Percentiles rank a stretch among this genome's conserved stretches.
phyloP scores from a whole-genome alignment of 1,140 invertebrate genomes.

The Lasioglossum albipes region DNA sequence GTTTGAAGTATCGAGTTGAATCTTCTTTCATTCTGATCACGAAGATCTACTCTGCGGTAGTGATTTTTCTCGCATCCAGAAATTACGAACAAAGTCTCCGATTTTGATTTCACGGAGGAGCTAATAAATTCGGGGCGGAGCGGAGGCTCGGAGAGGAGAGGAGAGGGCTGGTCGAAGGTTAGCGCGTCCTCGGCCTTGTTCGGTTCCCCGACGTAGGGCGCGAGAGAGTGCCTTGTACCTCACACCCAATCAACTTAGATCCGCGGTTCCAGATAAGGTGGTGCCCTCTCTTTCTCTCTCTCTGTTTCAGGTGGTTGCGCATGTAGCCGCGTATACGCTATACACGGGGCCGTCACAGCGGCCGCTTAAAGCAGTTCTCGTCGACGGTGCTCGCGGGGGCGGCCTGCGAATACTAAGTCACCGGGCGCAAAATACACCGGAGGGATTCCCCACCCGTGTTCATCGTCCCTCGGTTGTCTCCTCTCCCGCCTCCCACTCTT shows the following conservation, averaged over 20 bases:
- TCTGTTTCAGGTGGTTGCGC: background rate
- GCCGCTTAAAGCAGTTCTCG: conserved; percentile 19
- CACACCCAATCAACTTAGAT: conserved; percentile 79
- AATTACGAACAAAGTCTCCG: background rate
- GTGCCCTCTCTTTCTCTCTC: conserved; percentile 17
- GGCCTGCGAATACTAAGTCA: conserved; percentile 70
- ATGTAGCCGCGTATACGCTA: background rate
- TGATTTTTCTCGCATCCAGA: background rate
- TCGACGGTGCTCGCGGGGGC: conserved; percentile 62
- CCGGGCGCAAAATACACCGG: conserved; percentile 64
- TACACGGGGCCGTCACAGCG: conserved; percentile 17
- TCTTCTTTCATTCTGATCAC: too few relatives aligned
- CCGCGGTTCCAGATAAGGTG: conserved; percentile 74
- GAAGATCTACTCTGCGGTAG: too few relatives aligned
- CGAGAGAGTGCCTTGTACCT: conserved; percentile 77
- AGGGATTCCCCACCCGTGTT: conserved; percentile 50
- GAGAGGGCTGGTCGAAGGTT: conserved; percentile 59
- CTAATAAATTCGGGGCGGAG: conserved; percentile 38
- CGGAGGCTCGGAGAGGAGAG: background rate
- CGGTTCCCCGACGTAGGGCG: conserved; percentile 64
- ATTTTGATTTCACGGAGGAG: too few relatives aligned
- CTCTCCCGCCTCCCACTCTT: conserved; percentile 22
- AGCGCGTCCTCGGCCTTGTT: conserved; percentile 62
- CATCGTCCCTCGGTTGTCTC: conserved; percentile 17
- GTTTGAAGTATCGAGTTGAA: too few relatives aligned